Evolutionary conservation across 2,113 vertebrate genomes (phyloP), one percentile per base, ranked within the genome.

Genomic region (Cebus imitator): DNA sequence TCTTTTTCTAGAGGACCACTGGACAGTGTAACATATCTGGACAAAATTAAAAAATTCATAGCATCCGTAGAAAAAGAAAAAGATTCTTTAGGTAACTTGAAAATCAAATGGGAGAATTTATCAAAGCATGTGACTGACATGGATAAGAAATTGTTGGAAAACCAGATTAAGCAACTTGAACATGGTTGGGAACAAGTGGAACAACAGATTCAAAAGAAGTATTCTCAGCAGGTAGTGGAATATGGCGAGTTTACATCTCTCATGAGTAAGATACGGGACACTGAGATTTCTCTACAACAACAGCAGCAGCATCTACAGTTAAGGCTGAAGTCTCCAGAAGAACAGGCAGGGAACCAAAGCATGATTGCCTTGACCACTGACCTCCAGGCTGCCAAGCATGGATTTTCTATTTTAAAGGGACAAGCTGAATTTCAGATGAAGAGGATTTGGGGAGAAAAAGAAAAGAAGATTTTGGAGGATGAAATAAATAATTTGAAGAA

Each of bases 111-210:
- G 57, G 97, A 98, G 72, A 97, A 96, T 95, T 85, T 99, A 50
- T 98, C 98, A 5, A 89, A 90, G 23, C 97, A 97, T 61, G 98
- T 99, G 94, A 99, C 98, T 2, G 97, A 91, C 70, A 98, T 98
- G 91, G 99, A 99, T 90, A 98, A 97, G 93, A 98, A 98, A 70
- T 87, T 98, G 27, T 97, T 98, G 0, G 97, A 98, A 92, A 98
- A 89, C 48, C 98, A 99, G 11, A 98, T 99, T 92, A 98, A 94
- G 61, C 98, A 98, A 25, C 98, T 99, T 16, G 99, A 99, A 64
- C 96, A 89, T 4, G 96, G 97, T 85, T 99, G 99, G 99, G 98
- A 98, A 75, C 97, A 95, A 7, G 96, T 99, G 61, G 98, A 99
- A 45, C 99, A 98, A 13, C 91, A 96, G 9, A 95, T 98, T 23